A percentile compares a stretch with the other conserved stretches of the same genome.
These are phyloP conservation scores for Archilochus colubris DNA, from an alignment of 2,113 vertebrate species.

Conservation along the genomic window DNA sequence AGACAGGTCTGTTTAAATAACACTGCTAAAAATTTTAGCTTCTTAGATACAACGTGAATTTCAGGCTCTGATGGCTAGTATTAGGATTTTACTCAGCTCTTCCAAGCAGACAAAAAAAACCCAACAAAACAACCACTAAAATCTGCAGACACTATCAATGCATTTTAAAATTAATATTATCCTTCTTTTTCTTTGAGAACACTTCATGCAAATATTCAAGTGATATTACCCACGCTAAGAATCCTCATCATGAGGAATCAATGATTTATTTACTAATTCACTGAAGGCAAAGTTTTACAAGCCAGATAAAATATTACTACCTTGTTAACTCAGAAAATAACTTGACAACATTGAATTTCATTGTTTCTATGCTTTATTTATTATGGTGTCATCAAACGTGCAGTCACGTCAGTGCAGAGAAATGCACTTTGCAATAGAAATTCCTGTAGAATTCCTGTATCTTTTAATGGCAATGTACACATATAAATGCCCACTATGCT, in stretches of 20 bases:
- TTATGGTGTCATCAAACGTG: neutral
- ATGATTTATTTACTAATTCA: constrained; percentile 63
- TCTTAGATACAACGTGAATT: constrained; percentile 12
- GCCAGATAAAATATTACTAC: constrained; percentile 52
- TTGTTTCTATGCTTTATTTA: constrained; percentile 53
- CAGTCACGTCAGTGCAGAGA: neutral
- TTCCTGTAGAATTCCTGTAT: neutral
- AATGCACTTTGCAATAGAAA: neutral
- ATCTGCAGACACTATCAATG: constrained; percentile 2
- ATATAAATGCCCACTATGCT: neutral
- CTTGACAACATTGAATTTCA: constrained; percentile 42
- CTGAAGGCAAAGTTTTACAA: constrained; percentile 63
- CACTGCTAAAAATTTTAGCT: neutral
- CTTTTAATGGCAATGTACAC: neutral
- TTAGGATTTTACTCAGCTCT: neutral
- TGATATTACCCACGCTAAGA: constrained; percentile 52
- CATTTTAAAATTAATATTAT: constrained; percentile 57
- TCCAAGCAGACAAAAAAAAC: neutral
- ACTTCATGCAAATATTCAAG: constrained; percentile 56
- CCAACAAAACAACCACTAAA: too few species aligned
- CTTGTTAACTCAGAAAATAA: constrained; percentile 59
- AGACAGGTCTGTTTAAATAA: constrained; percentile 1
- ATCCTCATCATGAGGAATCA: constrained; percentile 55
- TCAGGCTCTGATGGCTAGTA: constrained; percentile 19
- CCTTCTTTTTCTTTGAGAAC: constrained; percentile 47